A percentile compares a stretch with the other conserved stretches of the same genome.
Evolutionary conservation across 2,113 vertebrate genomes (phyloP).

Genomic region (Vidua chalybeata): DNA sequence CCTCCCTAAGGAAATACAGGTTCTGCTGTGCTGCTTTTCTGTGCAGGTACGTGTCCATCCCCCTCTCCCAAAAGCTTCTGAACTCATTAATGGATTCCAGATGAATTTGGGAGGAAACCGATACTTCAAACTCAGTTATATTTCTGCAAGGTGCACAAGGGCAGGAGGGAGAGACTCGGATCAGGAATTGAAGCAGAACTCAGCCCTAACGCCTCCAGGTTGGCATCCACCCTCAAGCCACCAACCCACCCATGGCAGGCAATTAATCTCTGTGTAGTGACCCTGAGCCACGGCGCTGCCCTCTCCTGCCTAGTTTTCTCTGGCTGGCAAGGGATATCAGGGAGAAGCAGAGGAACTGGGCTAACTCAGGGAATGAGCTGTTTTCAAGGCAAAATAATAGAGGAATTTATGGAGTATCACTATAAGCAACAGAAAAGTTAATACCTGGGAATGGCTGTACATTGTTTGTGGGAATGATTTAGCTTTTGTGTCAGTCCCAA

Average conservation of each 20-base stretch:
- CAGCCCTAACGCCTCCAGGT: fast-evolving
- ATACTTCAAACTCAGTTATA: neutral
- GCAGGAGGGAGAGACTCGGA: neutral
- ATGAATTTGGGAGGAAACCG: neutral
- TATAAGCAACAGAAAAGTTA: neutral
- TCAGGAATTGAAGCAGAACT: neutral
- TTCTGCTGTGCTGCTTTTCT: neutral
- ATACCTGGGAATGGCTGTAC: neutral
- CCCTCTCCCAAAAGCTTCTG: neutral
- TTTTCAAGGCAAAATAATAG: neutral
- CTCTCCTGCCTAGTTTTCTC: neutral
- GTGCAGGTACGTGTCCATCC: neutral
- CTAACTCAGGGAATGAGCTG: neutral
- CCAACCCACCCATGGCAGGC: neutral
- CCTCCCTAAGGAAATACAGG: slow-evolving; percentile 28
- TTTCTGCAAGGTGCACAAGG: neutral
- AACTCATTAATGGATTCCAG: neutral
- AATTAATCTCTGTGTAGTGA: neutral
- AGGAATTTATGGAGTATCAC: neutral
- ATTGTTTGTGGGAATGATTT: neutral
- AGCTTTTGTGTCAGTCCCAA: neutral
- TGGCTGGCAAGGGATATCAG: neutral
- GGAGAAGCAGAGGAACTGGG: neutral
- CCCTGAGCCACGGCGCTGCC: fast-evolving
- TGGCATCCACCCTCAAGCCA: neutral